Conservation (phyloP, 2,888 invertebrate genomes). For the Tineola bisselliella region DNA sequence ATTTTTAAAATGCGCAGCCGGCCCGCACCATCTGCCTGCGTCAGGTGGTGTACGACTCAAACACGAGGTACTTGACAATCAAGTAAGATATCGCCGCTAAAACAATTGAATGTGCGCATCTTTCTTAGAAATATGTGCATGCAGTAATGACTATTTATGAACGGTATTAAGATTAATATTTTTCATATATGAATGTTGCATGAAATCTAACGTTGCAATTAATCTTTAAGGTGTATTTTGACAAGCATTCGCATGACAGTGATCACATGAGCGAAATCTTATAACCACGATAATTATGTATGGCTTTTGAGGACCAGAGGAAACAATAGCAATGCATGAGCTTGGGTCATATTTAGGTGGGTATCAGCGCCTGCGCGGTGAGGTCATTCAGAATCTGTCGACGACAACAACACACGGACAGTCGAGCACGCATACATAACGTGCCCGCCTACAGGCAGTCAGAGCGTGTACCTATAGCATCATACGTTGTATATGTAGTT, state of each 20-base stretch:
- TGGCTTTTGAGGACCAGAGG: background rate
- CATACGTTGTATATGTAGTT: constrained; percentile 4
- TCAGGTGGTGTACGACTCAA: constrained; percentile 57
- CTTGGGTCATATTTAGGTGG: constrained; percentile 28
- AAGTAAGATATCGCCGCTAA: background rate
- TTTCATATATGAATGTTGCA: too few relatives aligned
- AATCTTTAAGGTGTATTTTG: too few relatives aligned
- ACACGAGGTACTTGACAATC: background rate
- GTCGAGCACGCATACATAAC: constrained; percentile 54
- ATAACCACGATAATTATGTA: background rate
- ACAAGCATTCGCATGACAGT: too few relatives aligned
- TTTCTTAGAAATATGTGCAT: background rate
- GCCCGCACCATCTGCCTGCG: constrained; percentile 55
- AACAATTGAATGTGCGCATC: background rate
- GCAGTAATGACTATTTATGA: too few relatives aligned
- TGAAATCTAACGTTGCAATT: too few relatives aligned
- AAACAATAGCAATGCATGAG: background rate
- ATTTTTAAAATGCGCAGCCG: background rate
- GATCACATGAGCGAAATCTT: background rate
- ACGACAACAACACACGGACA: constrained; percentile 24
- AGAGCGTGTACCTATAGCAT: background rate
- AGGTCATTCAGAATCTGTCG: constrained; percentile 34
- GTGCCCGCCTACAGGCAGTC: constrained; percentile 28
- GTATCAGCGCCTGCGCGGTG: constrained; percentile 30
- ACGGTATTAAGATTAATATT: background rate